Evolutionary conservation across 2,797 vertebrate species (phyloP), one percentile per base, ranked within the genome.

Genomic region (Oreochromis mossambicus): DNA sequence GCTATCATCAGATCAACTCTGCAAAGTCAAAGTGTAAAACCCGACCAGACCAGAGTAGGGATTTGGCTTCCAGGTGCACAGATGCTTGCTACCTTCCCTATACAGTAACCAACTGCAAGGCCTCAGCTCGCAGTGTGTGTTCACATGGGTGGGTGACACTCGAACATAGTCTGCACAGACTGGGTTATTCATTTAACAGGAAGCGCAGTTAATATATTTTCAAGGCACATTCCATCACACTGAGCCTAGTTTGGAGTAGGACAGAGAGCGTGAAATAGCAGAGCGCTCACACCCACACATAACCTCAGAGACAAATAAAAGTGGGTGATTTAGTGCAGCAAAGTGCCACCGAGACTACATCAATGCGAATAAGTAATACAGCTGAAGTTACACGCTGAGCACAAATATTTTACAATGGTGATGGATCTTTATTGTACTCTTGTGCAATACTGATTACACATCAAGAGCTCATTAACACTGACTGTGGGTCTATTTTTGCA

Each of bases 271-370:
- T 88, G 87, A 88, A 87, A 83, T 58, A 90, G 54, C 58, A 75
- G 13, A 78, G 81, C 3, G 4, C 17, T 41, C 41, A 88, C 84
- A 81, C 88, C 75, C 85, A 81, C 87, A 77, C 80, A 75, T 51
- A 77, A 77, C 78, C 88, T 82, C 43, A 76, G 70, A 88, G 85
- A 79, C 58, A 80, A 85, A 89, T 91, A 86, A 90, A 92, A 87
- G 11, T 21, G 66, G 80, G 38, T 78, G 81, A 83, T 91, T 89
- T 88, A 89, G 79, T 55, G 43, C 78, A 43, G 41, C 81, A 34
- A 8, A 73, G 58, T 75, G 86, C 82, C 84, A 11, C 51, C 24
- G 79, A 86, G 77, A 80, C 51, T 26, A 43, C 43, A 52, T 80
- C 68, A 73, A 84, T 81, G 11, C 26, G 43, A 17, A 54, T 77